Conservation (phyloP, 1,140 invertebrate species). For the Drosophila baimaii region DNA sequence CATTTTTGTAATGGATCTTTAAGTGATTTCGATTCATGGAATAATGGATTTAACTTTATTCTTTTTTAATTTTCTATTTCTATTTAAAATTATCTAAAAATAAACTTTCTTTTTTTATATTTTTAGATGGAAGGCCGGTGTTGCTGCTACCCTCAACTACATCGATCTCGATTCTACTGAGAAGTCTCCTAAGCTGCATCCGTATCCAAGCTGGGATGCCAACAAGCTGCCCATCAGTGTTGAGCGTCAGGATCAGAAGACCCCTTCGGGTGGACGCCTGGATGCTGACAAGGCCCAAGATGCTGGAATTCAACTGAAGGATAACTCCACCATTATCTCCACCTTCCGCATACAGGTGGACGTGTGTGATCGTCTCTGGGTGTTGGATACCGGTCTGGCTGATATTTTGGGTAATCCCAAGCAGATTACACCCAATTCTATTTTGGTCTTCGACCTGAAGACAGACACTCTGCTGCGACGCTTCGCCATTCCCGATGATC, state of each 20-base stretch:
- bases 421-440: constrained; percentile 87
- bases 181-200: constrained; percentile 87
- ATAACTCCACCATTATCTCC: constrained; percentile 87
- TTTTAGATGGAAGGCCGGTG: constrained; percentile 89
- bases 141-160: constrained; percentile 89
- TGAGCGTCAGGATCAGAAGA: constrained; percentile 59
- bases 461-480: constrained; percentile 88
- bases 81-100: too few species aligned
- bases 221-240: constrained; percentile 86
- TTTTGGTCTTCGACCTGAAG: constrained; percentile 90
- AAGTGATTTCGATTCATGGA: too few species aligned
- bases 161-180: constrained; percentile 86
- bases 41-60: too few species aligned
- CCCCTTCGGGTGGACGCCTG: constrained; percentile 71
- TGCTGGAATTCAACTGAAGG: constrained; percentile 77
- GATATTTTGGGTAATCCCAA: constrained; percentile 88
- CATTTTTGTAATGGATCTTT: too few species aligned
- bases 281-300: constrained; percentile 77
- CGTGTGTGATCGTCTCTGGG: constrained; percentile 90
- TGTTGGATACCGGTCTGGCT: constrained; percentile 89
- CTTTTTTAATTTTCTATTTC: too few species aligned
- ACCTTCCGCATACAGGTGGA: constrained; percentile 88
- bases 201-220: constrained; percentile 89
- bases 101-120: too few species aligned
- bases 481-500: constrained; percentile 88